Base-by-base conservation (phyloP, 1,140 invertebrate species). In the Drosophila murphyi region DNA sequence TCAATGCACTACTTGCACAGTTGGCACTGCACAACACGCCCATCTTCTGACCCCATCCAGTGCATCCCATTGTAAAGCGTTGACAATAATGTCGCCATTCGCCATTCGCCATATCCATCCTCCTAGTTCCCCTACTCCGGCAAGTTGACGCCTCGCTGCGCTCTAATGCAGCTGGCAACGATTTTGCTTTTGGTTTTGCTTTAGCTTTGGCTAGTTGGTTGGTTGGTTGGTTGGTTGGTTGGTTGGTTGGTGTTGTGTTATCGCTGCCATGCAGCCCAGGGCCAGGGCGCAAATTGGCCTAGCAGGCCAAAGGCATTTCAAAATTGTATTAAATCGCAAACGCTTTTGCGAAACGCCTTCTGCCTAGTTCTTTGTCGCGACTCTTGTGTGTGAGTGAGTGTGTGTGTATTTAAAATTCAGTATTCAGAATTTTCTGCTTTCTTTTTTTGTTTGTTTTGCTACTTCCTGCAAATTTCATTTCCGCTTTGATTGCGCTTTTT, bases 401-500 rank as follows among this genome's bases (percentile, higher is more conserved):
- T 73, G 68, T 71, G 51, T 59, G 55, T 43, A 43, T 47, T 76
- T 72, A 72, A 76, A 76, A 65, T 76, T 72, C 73, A 59, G 60
- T 54, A 60, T 62, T 72, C 73, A 59, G 60, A 47, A 60, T 62
- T 63, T 54, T 55, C 50, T 68, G 10, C n/a, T 43, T n/a, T 43
- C 10, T 43, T 34, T 34, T 72, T 74, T 71, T 12, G 12, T 64
- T 75, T 76, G 65, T 12, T 60, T 52, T 74, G 54, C 59, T 52
- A 81, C 86, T 85, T 89, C 85, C 85, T 90, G 85, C 78, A 90
- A 89, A 89, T 89, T 89, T 89, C 85, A 89, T 89, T 89, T 89
- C 85, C 85, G 85, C 85, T 89, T 89, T 89, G 85, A 89, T 89
- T 89, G 85, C 85, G 86, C 85, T 89, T 89, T 88, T 85, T 89